Conservation (phyloP, 1,140 invertebrate genomes). For the Procambarus clarkii region DNA sequence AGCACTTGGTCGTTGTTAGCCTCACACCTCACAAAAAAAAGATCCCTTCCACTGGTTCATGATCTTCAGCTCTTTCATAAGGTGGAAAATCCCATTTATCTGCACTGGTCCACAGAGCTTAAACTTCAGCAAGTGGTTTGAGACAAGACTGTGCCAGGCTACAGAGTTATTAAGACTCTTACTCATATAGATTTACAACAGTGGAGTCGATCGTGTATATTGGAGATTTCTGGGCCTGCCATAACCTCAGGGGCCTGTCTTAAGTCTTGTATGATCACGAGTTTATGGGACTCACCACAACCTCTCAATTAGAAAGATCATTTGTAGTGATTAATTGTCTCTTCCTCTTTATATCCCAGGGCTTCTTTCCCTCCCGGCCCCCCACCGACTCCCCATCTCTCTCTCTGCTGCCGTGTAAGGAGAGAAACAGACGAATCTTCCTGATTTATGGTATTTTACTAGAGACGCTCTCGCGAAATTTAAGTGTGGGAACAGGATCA, state of each 20-base stretch:
- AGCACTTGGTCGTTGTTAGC: constrained; percentile 14
- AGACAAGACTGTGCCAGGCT: constrained; percentile 29
- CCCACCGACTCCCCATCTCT: background rate
- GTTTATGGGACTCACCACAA: constrained; percentile 58
- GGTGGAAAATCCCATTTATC: constrained; percentile 35
- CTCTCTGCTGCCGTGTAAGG: constrained; percentile 10
- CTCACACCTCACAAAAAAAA: constrained; percentile 51
- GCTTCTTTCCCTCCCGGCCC: constrained; percentile 4
- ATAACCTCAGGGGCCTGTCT: constrained; percentile 30
- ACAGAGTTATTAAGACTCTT: constrained; percentile 54
- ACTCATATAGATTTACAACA: constrained; percentile 45
- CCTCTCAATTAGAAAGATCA: constrained; percentile 67
- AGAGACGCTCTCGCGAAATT: constrained; percentile 27
- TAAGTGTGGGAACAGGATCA: constrained; percentile 60
- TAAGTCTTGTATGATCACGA: constrained; percentile 27
- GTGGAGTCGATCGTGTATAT: constrained; percentile 47
- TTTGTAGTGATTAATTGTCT: constrained; percentile 64
- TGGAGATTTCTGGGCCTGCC: constrained; percentile 2
- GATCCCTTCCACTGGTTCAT: constrained; percentile 48
- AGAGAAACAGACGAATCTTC: constrained; percentile 21
- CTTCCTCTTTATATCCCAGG: constrained; percentile 44
- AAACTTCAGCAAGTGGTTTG: background rate
- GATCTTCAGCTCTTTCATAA: constrained; percentile 18
- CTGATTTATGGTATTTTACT: constrained; percentile 46
- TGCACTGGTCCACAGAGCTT: constrained; percentile 18